Base-by-base conservation (phyloP, 2,797 vertebrate genomes). In the Labeo calbasu region DNA sequence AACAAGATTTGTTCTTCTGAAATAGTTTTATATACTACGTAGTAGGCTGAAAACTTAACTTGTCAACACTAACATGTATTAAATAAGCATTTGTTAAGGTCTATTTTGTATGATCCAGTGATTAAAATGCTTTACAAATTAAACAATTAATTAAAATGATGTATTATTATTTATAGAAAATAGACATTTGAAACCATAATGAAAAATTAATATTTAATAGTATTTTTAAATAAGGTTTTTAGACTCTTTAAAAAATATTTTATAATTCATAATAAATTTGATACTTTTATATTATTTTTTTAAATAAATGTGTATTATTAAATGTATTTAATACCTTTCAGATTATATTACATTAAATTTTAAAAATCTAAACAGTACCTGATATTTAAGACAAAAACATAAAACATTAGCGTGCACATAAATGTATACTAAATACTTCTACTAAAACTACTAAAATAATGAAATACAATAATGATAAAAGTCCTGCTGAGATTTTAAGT, bases 91-190 rank as follows among this genome's bases (percentile, higher is more conserved):
- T 17, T 68, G 32, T 0, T 21, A 68, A 40, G 21, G 9, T 21
- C 65, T 68, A 12, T 68, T n/a, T 69, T 68, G 32, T 5, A 68
- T 40, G 2, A 68, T 68, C 9, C 65, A 10, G 4, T 21, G 4
- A 68, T 0, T 68, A 9, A 68, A 68, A 40, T 40, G 5, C 9
- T 5, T 40, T 12, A 66, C 9, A 21, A 68, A 40, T 40, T 0
- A 48, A 43, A 25, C n/a, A 7, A 17, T 68, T 11, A 88, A 73
- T 85, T 25, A 25, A 61, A 23, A 63, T 28, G 0, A 63, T 15
- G 28, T 32, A 32, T 32, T 36, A 36, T 36, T 63, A 28, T 28
- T 63, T 61, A 25, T 0, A 4, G 13, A 14, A 25, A 19, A 53
- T 53, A 55, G 51, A 53, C 17, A 53, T 53, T 7, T 2, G 15